A percentile compares a stretch with the other conserved stretches of the same genome.
phyloP scores from a whole-genome alignment of 2,113 vertebrate species.

The Pungitius pungitius region DNA sequence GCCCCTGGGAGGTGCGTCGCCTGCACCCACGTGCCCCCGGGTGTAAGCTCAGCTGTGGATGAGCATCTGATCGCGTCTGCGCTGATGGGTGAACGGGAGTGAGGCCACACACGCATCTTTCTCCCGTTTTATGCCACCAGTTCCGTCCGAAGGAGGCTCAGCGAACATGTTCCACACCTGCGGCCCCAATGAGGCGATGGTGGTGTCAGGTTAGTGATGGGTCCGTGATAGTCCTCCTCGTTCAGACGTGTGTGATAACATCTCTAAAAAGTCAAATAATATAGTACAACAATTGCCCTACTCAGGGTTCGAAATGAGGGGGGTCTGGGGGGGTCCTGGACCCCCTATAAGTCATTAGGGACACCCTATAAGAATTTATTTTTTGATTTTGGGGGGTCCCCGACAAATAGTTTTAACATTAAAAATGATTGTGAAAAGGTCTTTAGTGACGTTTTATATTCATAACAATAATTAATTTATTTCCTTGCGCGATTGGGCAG shows the following conservation, averaged over 20 bases:
- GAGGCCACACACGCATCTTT: rapidly evolving
- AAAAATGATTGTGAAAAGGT: too few species aligned
- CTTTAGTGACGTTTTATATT: too few species aligned
- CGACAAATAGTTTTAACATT: too few species aligned
- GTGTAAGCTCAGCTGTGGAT: slow-evolving; percentile 1
- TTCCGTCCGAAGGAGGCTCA: slow-evolving; percentile 47
- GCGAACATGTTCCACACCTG: slow-evolving; percentile 88
- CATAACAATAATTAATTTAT: too few species aligned
- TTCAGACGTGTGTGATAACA: not conserved
- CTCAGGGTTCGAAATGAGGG: too few species aligned
- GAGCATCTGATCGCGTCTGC: not conserved
- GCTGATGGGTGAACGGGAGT: not conserved
- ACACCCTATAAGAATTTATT: too few species aligned
- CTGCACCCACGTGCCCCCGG: not conserved
- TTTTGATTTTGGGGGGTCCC: too few species aligned
- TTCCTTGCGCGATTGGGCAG: too few species aligned
- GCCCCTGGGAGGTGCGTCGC: slow-evolving; percentile 25
- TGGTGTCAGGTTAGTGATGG: slow-evolving; percentile 87
- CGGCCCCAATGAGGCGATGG: slow-evolving; percentile 96
- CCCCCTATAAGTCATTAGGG: too few species aligned
- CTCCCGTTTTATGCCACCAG: not conserved
- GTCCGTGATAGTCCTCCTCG: not conserved
- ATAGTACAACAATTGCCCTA: too few species aligned
- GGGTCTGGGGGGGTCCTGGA: too few species aligned
- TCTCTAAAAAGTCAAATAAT: too few species aligned